Evolutionary conservation across 2,888 invertebrate species (phyloP), one percentile per base, ranked within the genome.

Genomic region (Brachylomia viminalis): DNA sequence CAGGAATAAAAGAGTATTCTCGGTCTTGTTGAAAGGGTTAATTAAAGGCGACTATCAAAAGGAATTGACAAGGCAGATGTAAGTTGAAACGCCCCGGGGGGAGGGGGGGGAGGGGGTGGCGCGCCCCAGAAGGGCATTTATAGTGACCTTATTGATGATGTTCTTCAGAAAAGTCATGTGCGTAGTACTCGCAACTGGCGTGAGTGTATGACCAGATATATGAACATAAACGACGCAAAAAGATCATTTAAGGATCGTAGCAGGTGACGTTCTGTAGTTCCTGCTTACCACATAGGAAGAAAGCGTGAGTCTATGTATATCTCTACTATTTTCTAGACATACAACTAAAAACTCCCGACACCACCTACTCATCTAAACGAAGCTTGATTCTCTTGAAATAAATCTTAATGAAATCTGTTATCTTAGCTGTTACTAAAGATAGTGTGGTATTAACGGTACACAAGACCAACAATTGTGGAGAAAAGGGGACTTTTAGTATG

Each of bases 401-500:
- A 54, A 80, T 80, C 67, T 68, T 78, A 78, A 80, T 80, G 38
- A 71, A 83, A 80, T 83, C 78, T 83, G 33, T 52, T 82, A 83
- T 80, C 71, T 77, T 4, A 67, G 33, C 30, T 52, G 23, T 70
- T 52, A 52, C 30, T 42, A 13, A 4, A 45, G 47, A 69, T 59
- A 64, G 30, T 56, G 45, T n/a, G 10, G 17, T 62, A 67, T 30
- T 69, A 52, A 72, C 54, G 33, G 67, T 30, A 58, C 23, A 45
- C 27, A 33, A 15, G 15, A 65, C 17, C 23, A 33, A 59, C 15
- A 59, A 27, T 23, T 23, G 5, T 4, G 20, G 3, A 13, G 11
- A 54, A 42, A 17, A 17, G 0, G n/a, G 33, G 15, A 27, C 8
- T 33, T 47, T 62, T 62, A 52, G 11, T 54, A 42, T 42, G 58